These are phyloP conservation scores for Sturnira hondurensis DNA, from an alignment of 2,113 vertebrate genomes.

Conservation along the genomic window DNA sequence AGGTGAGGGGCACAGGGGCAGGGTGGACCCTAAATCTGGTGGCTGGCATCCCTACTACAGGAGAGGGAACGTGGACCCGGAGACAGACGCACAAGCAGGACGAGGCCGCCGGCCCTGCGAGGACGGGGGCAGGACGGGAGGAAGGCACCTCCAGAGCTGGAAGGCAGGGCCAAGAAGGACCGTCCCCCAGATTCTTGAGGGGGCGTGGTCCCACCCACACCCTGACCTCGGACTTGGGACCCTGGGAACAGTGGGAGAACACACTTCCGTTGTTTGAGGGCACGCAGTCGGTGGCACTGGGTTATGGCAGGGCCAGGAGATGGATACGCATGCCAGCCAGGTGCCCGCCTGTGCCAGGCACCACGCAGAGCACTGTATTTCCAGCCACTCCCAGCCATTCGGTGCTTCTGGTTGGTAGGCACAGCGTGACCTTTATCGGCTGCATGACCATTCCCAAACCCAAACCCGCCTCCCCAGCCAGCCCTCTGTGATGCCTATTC, in stretches of 20 bases:
- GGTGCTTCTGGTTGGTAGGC: fast-evolving
- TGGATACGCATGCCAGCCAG: fast-evolving
- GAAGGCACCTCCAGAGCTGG: background rate
- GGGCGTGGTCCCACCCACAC: no score
- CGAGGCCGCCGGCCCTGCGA: fast-evolving
- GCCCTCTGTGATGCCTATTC: background rate
- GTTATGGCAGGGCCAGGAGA: background rate
- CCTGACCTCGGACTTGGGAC: background rate
- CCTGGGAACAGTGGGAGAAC: fast-evolving
- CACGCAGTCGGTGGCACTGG: fast-evolving
- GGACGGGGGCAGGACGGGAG: fast-evolving
- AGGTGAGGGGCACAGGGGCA: fast-evolving
- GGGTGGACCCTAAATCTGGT: fast-evolving
- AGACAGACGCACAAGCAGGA: background rate
- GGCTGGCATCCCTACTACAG: fast-evolving
- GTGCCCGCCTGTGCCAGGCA: background rate
- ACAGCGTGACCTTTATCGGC: no score
- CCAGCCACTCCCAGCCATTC: background rate
- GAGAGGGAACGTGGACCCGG: no score
- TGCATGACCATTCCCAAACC: fast-evolving
- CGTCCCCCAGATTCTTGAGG: background rate
- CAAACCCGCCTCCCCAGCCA: fast-evolving
- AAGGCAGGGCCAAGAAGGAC: background rate
- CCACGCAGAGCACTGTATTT: fast-evolving
- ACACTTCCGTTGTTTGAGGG: background rate